Percentiles rank a stretch among this genome's conserved stretches.
Conservation (phyloP, 2,113 vertebrate genomes). For the Erpornis zantholeuca region DNA sequence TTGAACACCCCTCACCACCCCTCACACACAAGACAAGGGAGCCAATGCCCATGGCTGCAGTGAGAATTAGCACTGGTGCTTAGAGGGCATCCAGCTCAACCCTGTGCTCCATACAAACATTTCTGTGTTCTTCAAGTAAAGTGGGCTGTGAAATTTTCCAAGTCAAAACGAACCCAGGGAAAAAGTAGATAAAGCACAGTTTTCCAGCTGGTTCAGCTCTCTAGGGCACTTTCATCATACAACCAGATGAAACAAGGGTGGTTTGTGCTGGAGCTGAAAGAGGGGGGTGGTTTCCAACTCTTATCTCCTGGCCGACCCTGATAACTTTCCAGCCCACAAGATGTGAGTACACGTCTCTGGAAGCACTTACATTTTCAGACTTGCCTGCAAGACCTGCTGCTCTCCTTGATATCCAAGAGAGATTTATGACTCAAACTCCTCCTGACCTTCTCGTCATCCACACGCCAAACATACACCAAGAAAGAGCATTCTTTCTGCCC, state of each 20-base stretch:
- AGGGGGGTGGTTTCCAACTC: not conserved
- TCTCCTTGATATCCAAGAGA: not conserved
- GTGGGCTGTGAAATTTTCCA: not conserved
- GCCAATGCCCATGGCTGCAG: not conserved
- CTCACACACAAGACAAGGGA: not conserved
- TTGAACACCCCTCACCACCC: not conserved
- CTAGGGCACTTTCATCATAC: not conserved
- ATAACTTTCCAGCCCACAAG: not conserved
- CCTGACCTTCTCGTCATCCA: not conserved
- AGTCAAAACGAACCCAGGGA: not conserved
- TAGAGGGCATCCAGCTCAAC: not conserved
- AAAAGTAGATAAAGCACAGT: not conserved
- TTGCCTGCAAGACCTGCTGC: not conserved
- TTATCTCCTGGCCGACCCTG: not conserved
- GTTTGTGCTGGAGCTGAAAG: not conserved
- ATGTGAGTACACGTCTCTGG: accelerated
- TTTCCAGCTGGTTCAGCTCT: not conserved
- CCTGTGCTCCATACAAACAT: not conserved
- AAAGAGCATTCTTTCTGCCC: not conserved
- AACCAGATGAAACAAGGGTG: not conserved
- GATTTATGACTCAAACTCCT: not conserved
- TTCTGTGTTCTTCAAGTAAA: not conserved
- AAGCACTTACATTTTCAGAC: not conserved
- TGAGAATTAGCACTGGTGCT: not conserved
- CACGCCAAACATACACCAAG: not conserved